Evolutionary conservation across 2,888 invertebrate species (phyloP).

Genomic region (Idaea straminata): DNA sequence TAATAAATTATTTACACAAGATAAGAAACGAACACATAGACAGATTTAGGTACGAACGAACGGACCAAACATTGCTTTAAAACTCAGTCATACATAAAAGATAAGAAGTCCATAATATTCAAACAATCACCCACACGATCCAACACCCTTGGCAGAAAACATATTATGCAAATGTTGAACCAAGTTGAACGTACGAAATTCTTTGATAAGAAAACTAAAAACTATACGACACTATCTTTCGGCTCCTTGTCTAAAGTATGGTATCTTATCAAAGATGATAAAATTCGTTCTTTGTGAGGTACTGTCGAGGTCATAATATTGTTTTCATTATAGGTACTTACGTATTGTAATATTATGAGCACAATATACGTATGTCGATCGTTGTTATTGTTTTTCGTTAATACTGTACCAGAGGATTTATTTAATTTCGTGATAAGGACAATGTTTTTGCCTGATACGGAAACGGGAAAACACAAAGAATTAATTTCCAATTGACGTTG

Average conservation of each 20-base stretch:
- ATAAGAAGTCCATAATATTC: neutral
- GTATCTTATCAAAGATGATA: constrained; percentile 57
- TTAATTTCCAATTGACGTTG: neutral
- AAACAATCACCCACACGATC: neutral
- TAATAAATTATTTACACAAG: too few species aligned
- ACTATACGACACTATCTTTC: constrained; percentile 48
- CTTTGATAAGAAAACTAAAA: constrained; percentile 43
- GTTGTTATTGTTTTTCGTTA: neutral
- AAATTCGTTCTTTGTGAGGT: constrained; percentile 44
- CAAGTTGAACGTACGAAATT: constrained; percentile 63
- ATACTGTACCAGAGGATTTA: neutral
- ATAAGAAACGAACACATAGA: too few species aligned
- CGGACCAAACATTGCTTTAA: too few species aligned
- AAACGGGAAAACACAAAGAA: neutral
- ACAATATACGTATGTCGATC: neutral
- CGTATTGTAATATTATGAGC: neutral
- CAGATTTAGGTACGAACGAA: too few species aligned
- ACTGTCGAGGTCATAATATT: constrained; percentile 43
- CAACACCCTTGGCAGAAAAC: neutral
- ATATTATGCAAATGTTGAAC: constrained; percentile 46
- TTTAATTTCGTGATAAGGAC: neutral
- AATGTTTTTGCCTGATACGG: neutral
- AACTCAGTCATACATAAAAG: neutral
- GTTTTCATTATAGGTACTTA: constrained; percentile 38
- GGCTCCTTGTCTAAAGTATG: constrained; percentile 56